phyloP scores from a whole-genome alignment of 1,140 invertebrate genomes.

The Leptinotarsa undecemlineata region DNA sequence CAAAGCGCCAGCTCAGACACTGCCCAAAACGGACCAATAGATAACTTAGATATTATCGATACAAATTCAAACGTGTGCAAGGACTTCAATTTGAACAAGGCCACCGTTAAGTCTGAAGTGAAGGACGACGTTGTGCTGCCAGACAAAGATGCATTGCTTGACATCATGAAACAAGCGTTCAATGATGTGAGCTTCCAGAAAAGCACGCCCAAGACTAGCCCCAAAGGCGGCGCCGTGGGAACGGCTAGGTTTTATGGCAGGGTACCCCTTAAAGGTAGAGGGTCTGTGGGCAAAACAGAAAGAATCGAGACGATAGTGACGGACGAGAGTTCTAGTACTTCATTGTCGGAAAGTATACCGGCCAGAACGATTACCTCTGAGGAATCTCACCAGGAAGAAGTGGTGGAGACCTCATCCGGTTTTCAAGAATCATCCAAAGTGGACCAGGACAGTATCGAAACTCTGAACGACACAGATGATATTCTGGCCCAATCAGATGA shows the following conservation, averaged over 20 bases:
- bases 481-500: background rate
- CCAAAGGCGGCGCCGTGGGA: background rate
- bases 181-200: conserved; percentile 46
- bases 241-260: conserved; percentile 27
- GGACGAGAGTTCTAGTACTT: background rate
- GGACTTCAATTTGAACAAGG: conserved; percentile 6
- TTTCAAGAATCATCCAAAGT: background rate
- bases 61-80: conserved; percentile 50
- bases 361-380: no score
- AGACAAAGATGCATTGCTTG: conserved; percentile 54
- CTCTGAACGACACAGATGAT: background rate
- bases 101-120: background rate
- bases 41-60: conserved; percentile 38
- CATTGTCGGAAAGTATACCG: background rate
- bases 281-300: conserved; percentile 5
- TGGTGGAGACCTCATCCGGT: no score
- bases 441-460: background rate
- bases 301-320: background rate
- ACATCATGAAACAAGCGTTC: conserved; percentile 57
- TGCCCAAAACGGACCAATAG: conserved; percentile 28
- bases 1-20: conserved; percentile 23
- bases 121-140: conserved; percentile 35
- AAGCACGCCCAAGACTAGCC: conserved; percentile 33
- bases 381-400: no score
- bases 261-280: background rate